These are phyloP conservation scores for Platalea minor DNA, from an alignment of 2,797 vertebrate genomes.

Conservation along the genomic window DNA sequence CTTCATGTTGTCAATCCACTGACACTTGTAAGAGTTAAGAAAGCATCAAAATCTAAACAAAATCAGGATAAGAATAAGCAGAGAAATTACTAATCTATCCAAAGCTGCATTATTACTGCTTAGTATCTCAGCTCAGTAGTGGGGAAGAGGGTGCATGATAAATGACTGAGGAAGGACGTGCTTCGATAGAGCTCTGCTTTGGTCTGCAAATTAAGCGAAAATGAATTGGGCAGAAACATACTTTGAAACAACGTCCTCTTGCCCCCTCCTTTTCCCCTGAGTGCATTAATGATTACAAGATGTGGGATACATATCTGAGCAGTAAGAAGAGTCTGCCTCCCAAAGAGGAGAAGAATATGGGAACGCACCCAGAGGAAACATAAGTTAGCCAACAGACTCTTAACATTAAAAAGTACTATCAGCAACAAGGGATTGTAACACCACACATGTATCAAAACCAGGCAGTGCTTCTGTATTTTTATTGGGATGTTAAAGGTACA, in stretches of 20 bases:
- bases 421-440: constrained; percentile 33
- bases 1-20: background rate
- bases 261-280: constrained; percentile 58
- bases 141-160: constrained; percentile 21
- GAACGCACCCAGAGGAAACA: constrained; percentile 64
- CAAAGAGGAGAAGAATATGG: constrained; percentile 60
- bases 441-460: background rate
- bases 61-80: background rate
- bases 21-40: background rate
- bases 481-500: background rate
- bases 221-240: constrained; percentile 70
- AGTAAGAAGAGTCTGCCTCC: constrained; percentile 46
- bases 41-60: constrained; percentile 18
- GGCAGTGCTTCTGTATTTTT: constrained; percentile 21
- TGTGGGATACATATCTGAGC: constrained; percentile 65
- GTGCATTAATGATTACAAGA: constrained; percentile 74
- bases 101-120: constrained; percentile 32
- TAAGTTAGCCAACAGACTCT: constrained; percentile 62
- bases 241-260: constrained; percentile 70
- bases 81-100: constrained; percentile 16
- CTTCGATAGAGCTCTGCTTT: constrained; percentile 52
- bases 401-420: constrained; percentile 57
- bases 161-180: constrained; percentile 56
- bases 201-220: constrained; percentile 62
- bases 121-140: constrained; percentile 15